Percentiles rank a stretch among this genome's conserved stretches.
Evolutionary conservation across 2,888 invertebrate species (phyloP).

Genomic region (Drosophila neutralis): DNA sequence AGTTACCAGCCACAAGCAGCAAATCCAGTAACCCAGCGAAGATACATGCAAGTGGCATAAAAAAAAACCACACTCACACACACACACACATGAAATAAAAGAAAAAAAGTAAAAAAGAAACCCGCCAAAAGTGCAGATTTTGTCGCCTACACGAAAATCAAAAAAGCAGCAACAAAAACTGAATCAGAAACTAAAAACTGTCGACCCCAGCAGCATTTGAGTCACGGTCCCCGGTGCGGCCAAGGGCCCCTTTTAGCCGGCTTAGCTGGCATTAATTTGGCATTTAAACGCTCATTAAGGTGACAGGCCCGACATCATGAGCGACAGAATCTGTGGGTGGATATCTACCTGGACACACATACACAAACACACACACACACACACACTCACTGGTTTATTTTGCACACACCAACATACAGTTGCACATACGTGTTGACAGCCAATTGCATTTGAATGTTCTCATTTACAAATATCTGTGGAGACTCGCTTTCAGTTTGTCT

Average conservation of each 20-base stretch:
- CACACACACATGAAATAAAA: background rate
- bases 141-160: constrained; percentile 39
- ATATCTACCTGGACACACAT: constrained; percentile 37
- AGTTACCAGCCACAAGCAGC: constrained; percentile 12
- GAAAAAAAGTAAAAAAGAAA: background rate
- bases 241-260: constrained; percentile 42
- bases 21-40: constrained; percentile 20
- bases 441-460: constrained; percentile 25
- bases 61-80: background rate
- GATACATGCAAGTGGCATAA: constrained; percentile 1
- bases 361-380: background rate
- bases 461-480: background rate
- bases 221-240: constrained; percentile 40
- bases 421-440: constrained; percentile 30
- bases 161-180: background rate
- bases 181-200: constrained; percentile 24
- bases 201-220: constrained; percentile 36
- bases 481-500: constrained; percentile 9
- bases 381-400: background rate
- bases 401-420: background rate
- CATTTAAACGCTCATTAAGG: constrained; percentile 74
- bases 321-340: constrained; percentile 72
- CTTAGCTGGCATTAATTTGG: constrained; percentile 66
- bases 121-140: constrained; percentile 35
- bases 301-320: constrained; percentile 62